Base-by-base conservation (phyloP, 2,113 vertebrate species). In the Chamaetylas fuelleborni region DNA sequence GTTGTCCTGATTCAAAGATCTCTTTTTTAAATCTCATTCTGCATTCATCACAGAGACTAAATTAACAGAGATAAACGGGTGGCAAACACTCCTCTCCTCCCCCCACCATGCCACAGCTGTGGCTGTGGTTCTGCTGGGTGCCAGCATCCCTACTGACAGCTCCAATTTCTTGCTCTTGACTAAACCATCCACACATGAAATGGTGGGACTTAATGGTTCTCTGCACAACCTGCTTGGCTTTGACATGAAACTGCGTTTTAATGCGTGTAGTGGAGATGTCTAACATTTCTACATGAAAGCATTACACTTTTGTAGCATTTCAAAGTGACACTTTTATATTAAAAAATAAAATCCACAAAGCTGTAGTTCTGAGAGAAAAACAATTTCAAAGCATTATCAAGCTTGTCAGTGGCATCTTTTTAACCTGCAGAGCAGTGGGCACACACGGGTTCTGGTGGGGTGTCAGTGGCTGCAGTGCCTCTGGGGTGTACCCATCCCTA, bases 251-350 rank as follows among this genome's bases (percentile, higher is more conserved):
- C 65, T 65, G 88, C 72, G 71, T 88, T 93, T 69, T 66, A 80
- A 70, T 84, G 69, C 4, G 0, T 6, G 5, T 71, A 88, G 76
- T 64, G 51, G 43, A 56, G 74, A 48, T 34, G 51, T 74, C 80
- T 95, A 81, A 79, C 56, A 71, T 65, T 72, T 73, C 64, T 56
- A 70, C 76, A 90, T 86, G 62, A 96, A 92, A 91, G 66, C 40
- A 8, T 58, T 88, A 9, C 33, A 31, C 40, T 81, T 73, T 33
- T 6, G 54, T 14, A 47, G 50, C 6, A 2, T 80, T 93, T 90
- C 72, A 57, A 70, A 66, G 33, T 47, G 76, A 80, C 64, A 58
- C 2, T 8, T 34, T 28, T 42, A 42, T 19, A 16, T 12, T 50
- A 76, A 71, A 36, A 53, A 42, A 40, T 22, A 22, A 67, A 81